Base-by-base conservation (phyloP, 23 tunicate species). In the Styela clava region DNA sequence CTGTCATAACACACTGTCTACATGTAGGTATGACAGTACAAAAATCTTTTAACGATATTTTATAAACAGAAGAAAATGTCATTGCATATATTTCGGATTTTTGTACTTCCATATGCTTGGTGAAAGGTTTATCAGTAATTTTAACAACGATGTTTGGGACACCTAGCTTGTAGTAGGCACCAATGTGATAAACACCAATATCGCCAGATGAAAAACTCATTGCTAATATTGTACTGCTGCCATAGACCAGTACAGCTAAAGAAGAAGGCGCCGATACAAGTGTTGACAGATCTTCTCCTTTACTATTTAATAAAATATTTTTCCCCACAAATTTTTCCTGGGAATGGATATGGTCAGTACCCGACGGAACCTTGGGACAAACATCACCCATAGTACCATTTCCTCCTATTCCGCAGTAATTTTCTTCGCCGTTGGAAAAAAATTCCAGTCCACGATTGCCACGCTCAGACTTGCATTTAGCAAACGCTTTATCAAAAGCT, bases 21-120 rank as follows among this genome's bases (percentile, higher is more conserved):
- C 93, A 88, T 22, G 86, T 78, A n/a, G 21, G 64, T 20, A 52
- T 24, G 33, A 56, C 65, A 2, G 16, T 18, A 52, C 85, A 82
- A 5, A 71, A 70, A 52, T 51, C 33, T 26, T 33, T 24, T 2
- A 71, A 2, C 2, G 24, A 22, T 23, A 68, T 69, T 30, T 24
- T 25, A 44, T 44, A 44, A 7, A 76, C 26, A 7, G 64, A 18
- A 52, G 24, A n/a, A 37, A 21, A 22, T 44, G 81, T 76, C n/a
- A 44, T 7, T 7, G 81, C 81, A 76, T 21, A 76, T 36, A 76
- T 76, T 0, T 27, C 21, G 0, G 29, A 22, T 1, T 52, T 69
- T 21, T 34, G 33, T 2, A 80, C 62, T 16, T 68, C 74, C 31
- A 68, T 27, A 69, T 35, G 35, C 21, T 20, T 24, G 35, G 24